Conservation (phyloP, 2,888 invertebrate species). For the Scelioninae gen. 1 region DNA sequence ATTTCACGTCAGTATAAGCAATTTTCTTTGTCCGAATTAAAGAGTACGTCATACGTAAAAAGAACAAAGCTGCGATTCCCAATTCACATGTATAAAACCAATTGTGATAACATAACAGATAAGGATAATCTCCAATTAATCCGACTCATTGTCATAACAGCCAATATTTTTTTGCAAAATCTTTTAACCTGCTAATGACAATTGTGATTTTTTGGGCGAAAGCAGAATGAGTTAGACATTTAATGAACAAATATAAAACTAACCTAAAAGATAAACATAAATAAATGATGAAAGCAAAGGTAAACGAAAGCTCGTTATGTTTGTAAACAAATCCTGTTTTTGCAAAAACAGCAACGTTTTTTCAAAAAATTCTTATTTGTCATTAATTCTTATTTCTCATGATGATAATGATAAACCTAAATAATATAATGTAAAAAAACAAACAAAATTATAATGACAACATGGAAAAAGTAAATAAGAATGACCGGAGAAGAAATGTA, state of each 20-base stretch:
- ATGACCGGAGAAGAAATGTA: too few relatives aligned
- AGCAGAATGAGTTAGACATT: not conserved
- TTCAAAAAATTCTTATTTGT: too few relatives aligned
- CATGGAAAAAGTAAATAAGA: too few relatives aligned
- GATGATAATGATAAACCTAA: too few relatives aligned
- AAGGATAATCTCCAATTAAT: not conserved
- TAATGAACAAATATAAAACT: not conserved
- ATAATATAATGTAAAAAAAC: too few relatives aligned
- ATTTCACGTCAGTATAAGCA: constrained; percentile 34
- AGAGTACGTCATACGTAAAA: not conserved
- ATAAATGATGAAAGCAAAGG: too few relatives aligned
- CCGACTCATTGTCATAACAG: not conserved
- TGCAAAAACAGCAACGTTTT: too few relatives aligned
- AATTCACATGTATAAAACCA: not conserved
- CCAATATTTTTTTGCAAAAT: not conserved
- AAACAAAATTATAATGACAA: too few relatives aligned
- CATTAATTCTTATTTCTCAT: too few relatives aligned
- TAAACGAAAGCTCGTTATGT: too few relatives aligned
- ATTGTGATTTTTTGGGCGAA: not conserved
- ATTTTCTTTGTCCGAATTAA: constrained; percentile 29
- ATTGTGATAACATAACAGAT: not conserved
- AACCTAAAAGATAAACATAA: too few relatives aligned
- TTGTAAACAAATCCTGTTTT: too few relatives aligned
- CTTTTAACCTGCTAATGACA: not conserved
- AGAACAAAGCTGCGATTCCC: not conserved